Evolutionary conservation across 2,113 vertebrate species (phyloP).

Genomic region (Pelvicachromis taeniatus): DNA sequence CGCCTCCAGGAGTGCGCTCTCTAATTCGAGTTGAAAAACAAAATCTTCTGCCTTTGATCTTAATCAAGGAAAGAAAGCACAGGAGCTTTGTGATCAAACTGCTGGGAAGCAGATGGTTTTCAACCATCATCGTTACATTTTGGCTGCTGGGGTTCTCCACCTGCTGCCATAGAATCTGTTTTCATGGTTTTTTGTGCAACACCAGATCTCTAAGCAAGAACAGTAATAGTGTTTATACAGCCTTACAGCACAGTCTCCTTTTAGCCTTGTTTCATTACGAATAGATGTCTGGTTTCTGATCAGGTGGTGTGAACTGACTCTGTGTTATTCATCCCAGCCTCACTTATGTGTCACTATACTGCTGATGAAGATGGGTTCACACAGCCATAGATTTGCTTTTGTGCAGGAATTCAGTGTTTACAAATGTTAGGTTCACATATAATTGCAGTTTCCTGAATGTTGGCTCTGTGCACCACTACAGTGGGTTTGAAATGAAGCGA

Average conservation of each 20-base stretch:
- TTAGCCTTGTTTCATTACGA: not conserved
- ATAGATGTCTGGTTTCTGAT: not conserved
- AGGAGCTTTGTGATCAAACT: not conserved
- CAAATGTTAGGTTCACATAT: not conserved
- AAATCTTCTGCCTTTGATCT: not conserved
- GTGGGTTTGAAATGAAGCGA: not conserved
- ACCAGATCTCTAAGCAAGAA: not conserved
- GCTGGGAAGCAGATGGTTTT: conserved; percentile 1
- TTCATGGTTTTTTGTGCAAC: not conserved
- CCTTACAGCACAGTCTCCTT: not conserved
- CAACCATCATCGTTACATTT: not conserved
- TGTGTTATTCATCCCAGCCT: not conserved
- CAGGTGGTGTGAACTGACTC: not conserved
- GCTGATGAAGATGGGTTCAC: not conserved
- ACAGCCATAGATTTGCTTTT: not conserved
- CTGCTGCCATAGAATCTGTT: not conserved
- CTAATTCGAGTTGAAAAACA: not conserved
- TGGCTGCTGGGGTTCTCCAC: not conserved
- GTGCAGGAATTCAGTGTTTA: not conserved
- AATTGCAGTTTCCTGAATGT: not conserved
- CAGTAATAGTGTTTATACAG: not conserved
- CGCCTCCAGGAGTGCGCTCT: not conserved
- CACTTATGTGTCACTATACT: not conserved
- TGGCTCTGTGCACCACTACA: not conserved
- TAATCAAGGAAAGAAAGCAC: not conserved